Base-by-base conservation (phyloP, 1,140 invertebrate species). In the Zaprionus ornatus region DNA sequence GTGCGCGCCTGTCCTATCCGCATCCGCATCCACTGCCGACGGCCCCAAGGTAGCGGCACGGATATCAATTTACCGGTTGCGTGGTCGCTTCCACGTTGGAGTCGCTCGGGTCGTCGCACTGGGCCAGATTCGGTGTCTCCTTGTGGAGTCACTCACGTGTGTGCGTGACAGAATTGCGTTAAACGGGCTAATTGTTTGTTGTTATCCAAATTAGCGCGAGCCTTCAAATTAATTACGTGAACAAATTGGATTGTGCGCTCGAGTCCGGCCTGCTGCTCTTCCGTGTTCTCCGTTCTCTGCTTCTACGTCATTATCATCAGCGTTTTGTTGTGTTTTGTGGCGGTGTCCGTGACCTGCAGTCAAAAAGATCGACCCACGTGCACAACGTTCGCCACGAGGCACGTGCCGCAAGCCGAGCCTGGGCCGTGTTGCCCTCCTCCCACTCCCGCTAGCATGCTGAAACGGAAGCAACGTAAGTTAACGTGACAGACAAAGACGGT, bases 261-360 rank as follows among this genome's bases (percentile, higher is more conserved):
- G 32, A 54, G 25, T 21, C 35, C 21, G 54, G n/a, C 23, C 27
- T n/a, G 42, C 9, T 37, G 40, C n/a, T 35, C 25, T 40, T 32
- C 19, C 32, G 37, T 19, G 42, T 25, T 23, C 12, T 21, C 40
- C 29, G 7, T 32, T 32, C 29, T 29, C 35, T 45, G 10, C 32
- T 21, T 25, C 10, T 27, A 50, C 40, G 48, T 45, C 40, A 40
- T 40, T n/a, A 40, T 40, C 6, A 40, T 40, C 37, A 40, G 2
- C 6, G 40, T 45, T 17, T 19, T 45, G 40, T 45, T 45, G 35
- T 37, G 12, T 1, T 37, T 37, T 27, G 37, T 29, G 81, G 35
- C 82, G 74, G 35, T 61, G 82, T 63, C 82, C 82, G 79, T 85
- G 82, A 86, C 82, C 82, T 74, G 40, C 59, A 77, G 74, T 73